Base-by-base conservation (phyloP, 2,113 vertebrate species). In the Hiodon tergisus region DNA sequence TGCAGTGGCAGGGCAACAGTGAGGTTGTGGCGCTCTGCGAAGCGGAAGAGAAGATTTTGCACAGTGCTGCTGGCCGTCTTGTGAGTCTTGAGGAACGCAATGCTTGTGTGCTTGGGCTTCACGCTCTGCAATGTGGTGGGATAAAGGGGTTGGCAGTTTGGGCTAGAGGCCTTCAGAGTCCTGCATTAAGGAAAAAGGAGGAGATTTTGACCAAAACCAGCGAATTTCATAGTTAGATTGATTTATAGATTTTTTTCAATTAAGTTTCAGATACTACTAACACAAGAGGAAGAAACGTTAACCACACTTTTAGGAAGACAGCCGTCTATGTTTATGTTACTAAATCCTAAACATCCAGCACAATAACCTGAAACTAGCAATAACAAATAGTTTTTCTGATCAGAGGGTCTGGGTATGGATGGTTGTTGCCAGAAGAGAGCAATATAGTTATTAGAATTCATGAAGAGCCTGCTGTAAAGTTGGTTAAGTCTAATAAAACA, bases 11-110 rank as follows among this genome's bases (percentile, higher is more conserved):
- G 67, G 0, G 91, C 94, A 85, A 95, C 93, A 0, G 92, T 94
- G 54, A 95, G 81, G 80, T 94, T 94, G 89, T 94, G 90, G 74
- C 84, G 89, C 77, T 96, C 94, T 0, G 91, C 94, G 3, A 96
- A 95, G 73, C 94, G 93, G 78, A 95, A 96, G 3, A 96, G 88
- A 66, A 95, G 86, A 87, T 96, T 96, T 87, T 96, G 94, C 85
- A 95, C 89, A 1, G 94, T 95, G 66, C 79, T 90, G 81, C 94
- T 93, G 17, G 94, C 94, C 0, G 94, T 95, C 81, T 96, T 95
- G 88, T 96, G 94, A 5, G 93, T 96, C 89, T 96, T 96, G 51
- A 96, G 87, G 88, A 96, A 96, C 81, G 86, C 91, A 74, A 96
- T 84, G 0, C 91, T 89, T 80, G 85, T 90, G 86, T 93, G 94